These are phyloP conservation scores for Metopia argyrocephala DNA, from an alignment of 2,888 invertebrate genomes.

Conservation along the genomic window DNA sequence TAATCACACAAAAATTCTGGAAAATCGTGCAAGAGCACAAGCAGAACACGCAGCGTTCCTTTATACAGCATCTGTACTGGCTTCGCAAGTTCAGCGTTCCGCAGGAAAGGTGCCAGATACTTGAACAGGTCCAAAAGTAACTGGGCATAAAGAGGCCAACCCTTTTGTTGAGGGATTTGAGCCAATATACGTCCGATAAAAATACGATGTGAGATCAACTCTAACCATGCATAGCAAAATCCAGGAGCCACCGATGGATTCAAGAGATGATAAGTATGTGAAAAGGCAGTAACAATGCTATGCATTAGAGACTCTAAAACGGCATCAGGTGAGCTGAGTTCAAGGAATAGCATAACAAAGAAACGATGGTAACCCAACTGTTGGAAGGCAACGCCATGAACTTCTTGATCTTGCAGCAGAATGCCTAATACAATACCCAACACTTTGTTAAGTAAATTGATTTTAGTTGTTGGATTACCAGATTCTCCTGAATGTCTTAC, in stretches of 20 bases:
- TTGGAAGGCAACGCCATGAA: slow-evolving; percentile 90
- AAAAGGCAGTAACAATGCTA: slow-evolving; percentile 92
- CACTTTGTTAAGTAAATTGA: slow-evolving; percentile 96
- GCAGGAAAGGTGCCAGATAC: slow-evolving; percentile 96
- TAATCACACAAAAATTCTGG: slow-evolving; percentile 99
- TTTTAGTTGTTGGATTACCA: slow-evolving; percentile 92
- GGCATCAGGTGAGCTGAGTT: slow-evolving; percentile 95
- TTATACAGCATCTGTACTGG: slow-evolving; percentile 96
- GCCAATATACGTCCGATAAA: slow-evolving; percentile 96
- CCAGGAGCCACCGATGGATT: slow-evolving; percentile 96
- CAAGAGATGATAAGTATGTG: slow-evolving; percentile 95
- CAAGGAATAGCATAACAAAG: slow-evolving; percentile 96
- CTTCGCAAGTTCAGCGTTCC: slow-evolving; percentile 97
- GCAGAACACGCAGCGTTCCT: slow-evolving; percentile 94
- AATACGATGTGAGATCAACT: slow-evolving; percentile 96
- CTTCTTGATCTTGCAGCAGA: slow-evolving; percentile 96
- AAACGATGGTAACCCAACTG: slow-evolving; percentile 98
- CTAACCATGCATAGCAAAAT: slow-evolving; percentile 99
- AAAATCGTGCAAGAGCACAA: slow-evolving; percentile 98
- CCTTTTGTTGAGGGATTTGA: slow-evolving; percentile 94
- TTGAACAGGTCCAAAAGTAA: slow-evolving; percentile 96
- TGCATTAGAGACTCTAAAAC: slow-evolving; percentile 96
- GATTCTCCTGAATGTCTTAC: slow-evolving; percentile 96
- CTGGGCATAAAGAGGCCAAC: slow-evolving; percentile 98
- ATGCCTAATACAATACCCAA: slow-evolving; percentile 97